Base-by-base conservation (phyloP, 1,140 invertebrate species). In the Pogonomyrmex californicus region DNA sequence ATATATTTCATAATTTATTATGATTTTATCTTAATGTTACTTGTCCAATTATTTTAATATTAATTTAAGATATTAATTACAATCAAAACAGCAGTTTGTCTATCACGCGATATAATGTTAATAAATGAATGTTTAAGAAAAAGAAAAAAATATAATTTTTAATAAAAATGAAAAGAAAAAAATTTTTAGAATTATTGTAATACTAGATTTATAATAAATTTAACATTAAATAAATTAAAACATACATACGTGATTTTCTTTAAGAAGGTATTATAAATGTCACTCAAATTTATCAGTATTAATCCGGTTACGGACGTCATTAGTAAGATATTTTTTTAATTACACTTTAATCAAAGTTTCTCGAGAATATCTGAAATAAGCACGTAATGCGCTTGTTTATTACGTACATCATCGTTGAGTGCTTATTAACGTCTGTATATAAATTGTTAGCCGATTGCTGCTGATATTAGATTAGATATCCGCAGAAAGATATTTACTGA, bases 391-490 rank as follows among this genome's bases (percentile, higher is more conserved):
- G 17, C 1, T 78, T 88, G 56, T 88, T 90, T 82, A 47, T 82
- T 62, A 58, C 14, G 14, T 70, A 30, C 14, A 30, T 0, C 5
- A 65, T n/a, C 51, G n/a, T 83, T 58, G 66, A 89, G 70, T 68
- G 47, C 30, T 23, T 58, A 62, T 0, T 66, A 68, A 90, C 71
- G 73, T 89, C 85, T 83, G 33, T 65, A 30, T 30, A 1, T 14
- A 73, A 85, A 87, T 60, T 87, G 12, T 49, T 12, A 75, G 6
- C 1, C 54, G 12, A 60, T 73, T 47, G 10, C 10, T 83, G 33
- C 75, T 73, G 54, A 83, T 62, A 73, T 62, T 83, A 83, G 79
- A 83, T 83, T 83, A 83, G 66, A 83, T 83, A 71, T 56, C 38
- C 2, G 1, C 7, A 62, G 9, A 36, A 47, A 90, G 87, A 90